Evolutionary conservation across 2,888 invertebrate species (phyloP).

Genomic region (Leucania comma): DNA sequence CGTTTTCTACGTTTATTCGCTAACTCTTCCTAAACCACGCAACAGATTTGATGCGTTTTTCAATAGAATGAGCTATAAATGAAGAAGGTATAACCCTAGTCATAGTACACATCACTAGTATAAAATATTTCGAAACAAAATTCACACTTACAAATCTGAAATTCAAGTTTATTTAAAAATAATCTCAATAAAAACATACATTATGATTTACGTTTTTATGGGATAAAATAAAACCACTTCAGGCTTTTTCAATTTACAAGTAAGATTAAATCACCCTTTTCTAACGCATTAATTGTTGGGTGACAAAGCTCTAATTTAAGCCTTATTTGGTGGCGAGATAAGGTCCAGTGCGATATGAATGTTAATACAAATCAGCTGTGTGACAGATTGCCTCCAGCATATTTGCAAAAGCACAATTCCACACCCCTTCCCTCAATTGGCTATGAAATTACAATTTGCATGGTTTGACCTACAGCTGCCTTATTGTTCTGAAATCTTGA

Average conservation of each 20-base stretch:
- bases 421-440: slow-evolving; percentile 16
- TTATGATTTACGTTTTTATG: neutral
- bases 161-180: too few relatives aligned
- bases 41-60: too few relatives aligned
- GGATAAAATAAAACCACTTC: neutral
- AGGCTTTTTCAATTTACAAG: neutral
- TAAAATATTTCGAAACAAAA: neutral
- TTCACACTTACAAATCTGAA: neutral
- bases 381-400: slow-evolving; percentile 13
- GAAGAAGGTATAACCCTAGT: too few relatives aligned
- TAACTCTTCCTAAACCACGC: too few relatives aligned
- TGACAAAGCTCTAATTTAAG: neutral
- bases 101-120: too few relatives aligned
- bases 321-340: slow-evolving; percentile 7
- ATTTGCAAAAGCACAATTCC: slow-evolving; percentile 6
- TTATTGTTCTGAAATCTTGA: slow-evolving; percentile 1
- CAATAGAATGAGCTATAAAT: too few relatives aligned
- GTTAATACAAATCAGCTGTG: neutral
- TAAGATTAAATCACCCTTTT: neutral
- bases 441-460: neutral
- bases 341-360: neutral
- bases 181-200: too few relatives aligned
- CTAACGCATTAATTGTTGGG: slow-evolving; percentile 5
- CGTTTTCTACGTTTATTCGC: too few relatives aligned
- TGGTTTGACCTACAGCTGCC: slow-evolving; percentile 5